phyloP scores from a whole-genome alignment of 2,113 vertebrate species.

The Ictalurus punctatus region DNA sequence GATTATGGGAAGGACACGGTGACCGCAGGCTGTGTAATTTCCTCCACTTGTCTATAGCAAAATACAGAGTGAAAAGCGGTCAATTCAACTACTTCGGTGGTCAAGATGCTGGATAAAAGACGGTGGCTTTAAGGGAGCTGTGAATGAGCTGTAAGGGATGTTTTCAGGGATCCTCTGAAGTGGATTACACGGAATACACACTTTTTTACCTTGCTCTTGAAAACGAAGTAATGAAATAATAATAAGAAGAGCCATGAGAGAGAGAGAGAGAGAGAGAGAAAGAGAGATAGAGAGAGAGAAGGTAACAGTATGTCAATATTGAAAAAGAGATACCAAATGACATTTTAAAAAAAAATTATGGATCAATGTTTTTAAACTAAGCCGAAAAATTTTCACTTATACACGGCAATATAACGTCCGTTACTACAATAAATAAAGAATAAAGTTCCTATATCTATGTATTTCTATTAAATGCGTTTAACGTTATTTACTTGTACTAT shows the following conservation, averaged over 20 bases:
- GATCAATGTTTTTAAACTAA: not conserved
- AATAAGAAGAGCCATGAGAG: not conserved
- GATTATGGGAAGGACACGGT: not conserved
- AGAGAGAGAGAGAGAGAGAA: not conserved
- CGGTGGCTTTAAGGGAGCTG: not conserved
- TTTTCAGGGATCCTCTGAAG: not conserved
- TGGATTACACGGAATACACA: not conserved
- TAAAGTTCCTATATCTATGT: not conserved
- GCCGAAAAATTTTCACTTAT: too few relatives aligned
- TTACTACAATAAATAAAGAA: not conserved
- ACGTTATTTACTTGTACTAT: not conserved
- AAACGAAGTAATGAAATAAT: not conserved
- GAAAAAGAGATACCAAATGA: not conserved
- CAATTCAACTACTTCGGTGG: not conserved
- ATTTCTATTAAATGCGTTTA: not conserved
- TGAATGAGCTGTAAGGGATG: not conserved
- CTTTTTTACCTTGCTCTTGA: not conserved
- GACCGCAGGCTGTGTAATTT: not conserved
- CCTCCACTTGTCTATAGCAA: not conserved
- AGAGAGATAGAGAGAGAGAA: not conserved
- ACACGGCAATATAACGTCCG: not conserved
- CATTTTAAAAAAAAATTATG: not conserved
- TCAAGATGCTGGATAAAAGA: not conserved
- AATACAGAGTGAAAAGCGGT: not conserved
- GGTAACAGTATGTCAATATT: not conserved